Evolutionary conservation across 2,888 invertebrate species (phyloP), one percentile per base, ranked within the genome.

Genomic region (Melanargia galathea): DNA sequence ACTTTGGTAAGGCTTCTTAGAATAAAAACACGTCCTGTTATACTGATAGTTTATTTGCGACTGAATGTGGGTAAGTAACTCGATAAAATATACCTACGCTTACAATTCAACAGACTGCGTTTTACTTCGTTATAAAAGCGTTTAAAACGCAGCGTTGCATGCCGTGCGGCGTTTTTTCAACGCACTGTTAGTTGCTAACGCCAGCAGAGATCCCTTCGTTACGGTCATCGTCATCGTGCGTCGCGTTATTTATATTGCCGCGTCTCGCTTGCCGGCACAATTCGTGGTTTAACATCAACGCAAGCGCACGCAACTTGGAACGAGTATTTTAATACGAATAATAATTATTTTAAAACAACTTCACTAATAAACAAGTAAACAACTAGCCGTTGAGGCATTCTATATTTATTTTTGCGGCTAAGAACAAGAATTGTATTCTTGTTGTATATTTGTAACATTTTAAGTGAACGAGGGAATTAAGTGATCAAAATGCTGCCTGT

Each of bases 401-500:
- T 24, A 13, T n/a, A 2, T 26, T 30, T 49, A 26, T 30, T 16
- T 26, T 10, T 5, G 10, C n/a, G 3, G 18, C 33, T 51, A 16
- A 26, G 16, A 30, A 30, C 45, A 30, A 26, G n/a, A 6, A 13
- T 18, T 30, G 2, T 18, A 16, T 35, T n/a, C 8, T 7, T 35
- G 35, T 11, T 35, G 4, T 13, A 5, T 10, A 10, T 13, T 46
- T 46, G 10, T 46, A 11, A 4, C 3, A 8, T 52, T 33, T 20
- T 5, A 52, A 52, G 33, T 52, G 52, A 35, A 52, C 52, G 6
- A 10, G 13, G 33, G 52, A 52, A 52, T 51, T 20, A 18, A 35
- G 52, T 52, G 33, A 35, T 52, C 35, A 52, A 52, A 52, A 52
- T 52, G 52, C 35, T 35, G 20, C 33, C 35, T 13, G 35, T 20